Conservation (phyloP, 92 coral and sea anemone species). For the Zoanthus sansibaricus region DNA sequence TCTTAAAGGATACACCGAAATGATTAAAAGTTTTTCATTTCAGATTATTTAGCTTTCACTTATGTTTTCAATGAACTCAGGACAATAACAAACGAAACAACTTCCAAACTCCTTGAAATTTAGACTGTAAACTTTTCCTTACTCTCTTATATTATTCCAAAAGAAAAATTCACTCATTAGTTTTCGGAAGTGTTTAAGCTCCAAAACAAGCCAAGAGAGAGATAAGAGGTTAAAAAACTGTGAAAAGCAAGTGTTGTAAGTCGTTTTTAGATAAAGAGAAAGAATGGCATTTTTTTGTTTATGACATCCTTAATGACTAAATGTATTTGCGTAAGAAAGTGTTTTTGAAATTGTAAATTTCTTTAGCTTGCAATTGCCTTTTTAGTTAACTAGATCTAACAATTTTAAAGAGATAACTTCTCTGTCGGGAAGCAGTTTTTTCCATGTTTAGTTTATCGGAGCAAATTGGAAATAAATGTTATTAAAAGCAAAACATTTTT, state of each 20-base stretch:
- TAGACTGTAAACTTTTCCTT: not conserved
- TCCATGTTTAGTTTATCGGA: conserved; percentile 16
- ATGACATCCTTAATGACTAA: too few species aligned
- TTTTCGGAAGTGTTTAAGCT: not conserved
- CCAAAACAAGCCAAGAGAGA: not conserved
- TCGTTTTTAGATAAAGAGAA: not conserved
- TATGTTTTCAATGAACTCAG: not conserved
- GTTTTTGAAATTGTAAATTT: not conserved
- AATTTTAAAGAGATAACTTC: conserved; percentile 26
- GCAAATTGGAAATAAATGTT: conserved; percentile 15
- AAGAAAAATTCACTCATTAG: too few species aligned
- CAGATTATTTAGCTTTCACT: too few species aligned
- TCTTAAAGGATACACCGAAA: not conserved
- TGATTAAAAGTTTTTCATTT: not conserved
- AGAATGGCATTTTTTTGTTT: not conserved
- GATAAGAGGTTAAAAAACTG: not conserved
- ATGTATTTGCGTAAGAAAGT: not conserved
- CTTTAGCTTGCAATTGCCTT: conserved; percentile 16
- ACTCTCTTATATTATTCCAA: not conserved
- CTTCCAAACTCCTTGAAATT: too few species aligned
- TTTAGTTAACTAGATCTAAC: conserved; percentile 8
- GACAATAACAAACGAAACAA: too few species aligned
- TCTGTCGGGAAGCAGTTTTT: conserved; percentile 6
- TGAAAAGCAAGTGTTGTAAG: not conserved
- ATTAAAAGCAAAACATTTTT: conserved; percentile 14